Base-by-base conservation (phyloP, 2,797 vertebrate genomes). In the Furcifer pardalis region DNA sequence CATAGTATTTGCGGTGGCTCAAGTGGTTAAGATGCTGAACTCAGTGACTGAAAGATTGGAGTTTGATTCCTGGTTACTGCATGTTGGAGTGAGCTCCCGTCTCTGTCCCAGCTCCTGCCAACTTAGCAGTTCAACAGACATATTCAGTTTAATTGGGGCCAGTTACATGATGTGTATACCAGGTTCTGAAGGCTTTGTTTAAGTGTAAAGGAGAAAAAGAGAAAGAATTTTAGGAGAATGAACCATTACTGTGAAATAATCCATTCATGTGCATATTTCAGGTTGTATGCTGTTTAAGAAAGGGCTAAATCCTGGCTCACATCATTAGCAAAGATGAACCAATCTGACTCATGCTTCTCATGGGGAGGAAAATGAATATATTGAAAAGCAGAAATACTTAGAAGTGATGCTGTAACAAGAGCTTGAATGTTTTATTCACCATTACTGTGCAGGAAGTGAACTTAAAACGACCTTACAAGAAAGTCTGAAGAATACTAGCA, bases 401-500 rank as follows among this genome's bases (percentile, higher is more conserved):
- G 66, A 84, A 56, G 77, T 75, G 80, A 42, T 75, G 21, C 2
- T 32, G 10, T 86, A 89, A 82, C 0, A 0, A 86, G 84, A 87
- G 77, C 77, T 82, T 75, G 84, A 46, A 25, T 0, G 0, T 89
- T 88, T 86, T 37, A 87, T 90, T 91, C 85, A 82, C 49, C 0
- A 72, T 0, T 21, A 72, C 81, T 81, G 72, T 65, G 83, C 78
- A 83, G 72, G 84, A 77, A 85, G 81, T 78, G 84, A 86, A 76
- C 81, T 78, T 60, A 80, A 71, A 87, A 89, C 88, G 88, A 75
- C 74, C 68, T 0, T 0, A 85, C 60, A 74, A 65, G 71, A 88
- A 2, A 5, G 49, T 49, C 56, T 88, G 88, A 0, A 0, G 37
- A 49, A 52, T 73, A 72, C 7, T 60, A 40, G 7, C 0, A 42